A percentile compares a stretch with the other conserved stretches of the same genome.
phyloP scores from a whole-genome alignment of 2,113 vertebrate species.

The Neolamprologus sp. region DNA sequence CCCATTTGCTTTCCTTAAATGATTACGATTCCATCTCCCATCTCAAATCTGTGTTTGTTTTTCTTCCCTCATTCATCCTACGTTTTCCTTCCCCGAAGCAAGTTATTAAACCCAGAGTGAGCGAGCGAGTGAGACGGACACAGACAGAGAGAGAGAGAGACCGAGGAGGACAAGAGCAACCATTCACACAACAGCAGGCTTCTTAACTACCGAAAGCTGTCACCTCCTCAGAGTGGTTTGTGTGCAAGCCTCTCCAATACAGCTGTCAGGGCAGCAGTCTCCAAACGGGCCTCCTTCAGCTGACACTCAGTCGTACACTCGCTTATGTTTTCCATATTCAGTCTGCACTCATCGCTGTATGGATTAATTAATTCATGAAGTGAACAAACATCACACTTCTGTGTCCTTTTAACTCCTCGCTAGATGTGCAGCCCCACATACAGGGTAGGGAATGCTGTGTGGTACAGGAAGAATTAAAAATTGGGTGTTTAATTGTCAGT shows the following conservation, averaged over 20 bases:
- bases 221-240: not conserved
- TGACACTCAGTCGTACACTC: not conserved
- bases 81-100: not conserved
- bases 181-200: constrained; percentile 44
- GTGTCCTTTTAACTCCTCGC: not conserved
- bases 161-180: constrained; percentile 18
- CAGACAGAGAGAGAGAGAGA: not conserved
- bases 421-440: not conserved
- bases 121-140: not conserved
- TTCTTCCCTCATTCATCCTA: not conserved
- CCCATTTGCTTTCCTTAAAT: not conserved
- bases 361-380: not conserved
- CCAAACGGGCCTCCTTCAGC: not conserved
- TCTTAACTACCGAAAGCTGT: constrained; percentile 31
- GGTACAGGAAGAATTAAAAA: not conserved
- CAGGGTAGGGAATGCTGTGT: not conserved
- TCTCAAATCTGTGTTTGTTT: not conserved
- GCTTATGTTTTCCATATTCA: not conserved
- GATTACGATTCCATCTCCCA: not conserved
- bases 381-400: not conserved
- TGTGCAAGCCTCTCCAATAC: constrained; percentile 17
- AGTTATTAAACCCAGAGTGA: constrained; percentile 23
- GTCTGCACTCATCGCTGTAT: not conserved
- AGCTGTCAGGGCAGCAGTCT: constrained; percentile 35
- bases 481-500: not conserved